Percentiles rank a stretch among this genome's conserved stretches.
Evolutionary conservation across 2,888 invertebrate genomes (phyloP).

Genomic region (Melinaea marsaeus): DNA sequence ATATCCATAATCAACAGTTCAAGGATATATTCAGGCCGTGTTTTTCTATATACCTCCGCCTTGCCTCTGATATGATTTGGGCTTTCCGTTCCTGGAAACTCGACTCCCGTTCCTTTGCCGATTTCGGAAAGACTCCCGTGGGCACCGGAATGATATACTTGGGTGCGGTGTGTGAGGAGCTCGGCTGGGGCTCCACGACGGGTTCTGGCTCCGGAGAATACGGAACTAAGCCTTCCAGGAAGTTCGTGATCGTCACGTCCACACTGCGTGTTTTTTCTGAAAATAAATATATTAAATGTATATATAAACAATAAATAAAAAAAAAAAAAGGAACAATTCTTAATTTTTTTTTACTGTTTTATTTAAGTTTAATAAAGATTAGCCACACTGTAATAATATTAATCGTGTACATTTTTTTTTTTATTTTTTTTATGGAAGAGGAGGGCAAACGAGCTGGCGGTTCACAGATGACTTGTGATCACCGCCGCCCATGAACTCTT

Average conservation of each 20-base stretch:
- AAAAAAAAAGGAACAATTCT: no score
- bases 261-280: conserved; percentile 85
- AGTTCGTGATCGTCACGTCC: conserved; percentile 88
- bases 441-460: no score
- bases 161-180: conserved; percentile 34
- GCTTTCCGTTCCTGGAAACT: conserved; percentile 87
- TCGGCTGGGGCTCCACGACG: conserved; percentile 29
- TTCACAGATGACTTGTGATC: no score
- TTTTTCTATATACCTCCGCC: conserved; percentile 87
- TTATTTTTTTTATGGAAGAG: no score
- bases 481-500: no score
- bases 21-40: conserved; percentile 75
- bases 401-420: no score
- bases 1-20: conserved; percentile 37
- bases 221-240: conserved; percentile 85
- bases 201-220: conserved; percentile 64
- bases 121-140: conserved; percentile 72
- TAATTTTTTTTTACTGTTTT: no score
- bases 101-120: conserved; percentile 80
- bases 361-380: no score
- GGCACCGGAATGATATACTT: conserved; percentile 55
- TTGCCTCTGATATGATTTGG: conserved; percentile 86
- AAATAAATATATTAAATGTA: conserved; percentile 10
- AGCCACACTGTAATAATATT: no score
- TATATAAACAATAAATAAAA: background rate